A percentile compares a stretch with the other conserved stretches of the same genome.
These are phyloP conservation scores for Thalassaphorura encarpata DNA, from an alignment of 1,140 invertebrate genomes.

Conservation along the genomic window DNA sequence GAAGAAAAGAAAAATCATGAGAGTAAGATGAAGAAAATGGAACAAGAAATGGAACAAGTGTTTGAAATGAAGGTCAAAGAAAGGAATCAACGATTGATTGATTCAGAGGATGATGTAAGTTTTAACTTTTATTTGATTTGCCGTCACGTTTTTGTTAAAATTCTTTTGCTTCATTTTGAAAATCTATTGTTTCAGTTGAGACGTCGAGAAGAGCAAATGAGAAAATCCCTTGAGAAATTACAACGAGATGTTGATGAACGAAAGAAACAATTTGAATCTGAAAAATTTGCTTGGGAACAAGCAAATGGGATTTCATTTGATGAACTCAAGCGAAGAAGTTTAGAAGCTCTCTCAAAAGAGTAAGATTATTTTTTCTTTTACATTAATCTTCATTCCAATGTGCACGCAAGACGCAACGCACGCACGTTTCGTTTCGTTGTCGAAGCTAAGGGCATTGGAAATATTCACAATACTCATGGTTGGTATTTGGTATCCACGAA, in stretches of 20 bases:
- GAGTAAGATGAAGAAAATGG: conserved; percentile 92
- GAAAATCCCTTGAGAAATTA: conserved; percentile 68
- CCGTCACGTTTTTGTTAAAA: conserved; percentile 15
- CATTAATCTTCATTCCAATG: neutral
- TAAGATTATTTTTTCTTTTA: conserved; percentile 42
- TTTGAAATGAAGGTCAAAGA: conserved; percentile 83
- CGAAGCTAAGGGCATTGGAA: too few relatives aligned
- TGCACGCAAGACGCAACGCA: neutral
- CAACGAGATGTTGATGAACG: conserved; percentile 84
- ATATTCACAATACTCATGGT: too few relatives aligned
- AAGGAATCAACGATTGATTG: conserved; percentile 85
- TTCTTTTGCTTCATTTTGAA: conserved; percentile 15
- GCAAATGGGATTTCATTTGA: conserved; percentile 77
- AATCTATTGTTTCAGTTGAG: conserved; percentile 45
- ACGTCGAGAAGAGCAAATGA: conserved; percentile 57
- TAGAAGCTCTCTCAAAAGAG: conserved; percentile 81
- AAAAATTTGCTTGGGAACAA: conserved; percentile 79
- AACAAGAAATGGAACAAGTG: conserved; percentile 90
- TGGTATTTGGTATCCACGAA: neutral
- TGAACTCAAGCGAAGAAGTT: conserved; percentile 66
- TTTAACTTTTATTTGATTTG: conserved; percentile 26
- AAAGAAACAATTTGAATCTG: conserved; percentile 69
- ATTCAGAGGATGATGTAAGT: conserved; percentile 77
- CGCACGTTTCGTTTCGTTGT: neutral
- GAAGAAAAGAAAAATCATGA: conserved; percentile 95